Evolutionary conservation across 2,113 vertebrate species (phyloP).

Genomic region (Triplophysa siluroides): DNA sequence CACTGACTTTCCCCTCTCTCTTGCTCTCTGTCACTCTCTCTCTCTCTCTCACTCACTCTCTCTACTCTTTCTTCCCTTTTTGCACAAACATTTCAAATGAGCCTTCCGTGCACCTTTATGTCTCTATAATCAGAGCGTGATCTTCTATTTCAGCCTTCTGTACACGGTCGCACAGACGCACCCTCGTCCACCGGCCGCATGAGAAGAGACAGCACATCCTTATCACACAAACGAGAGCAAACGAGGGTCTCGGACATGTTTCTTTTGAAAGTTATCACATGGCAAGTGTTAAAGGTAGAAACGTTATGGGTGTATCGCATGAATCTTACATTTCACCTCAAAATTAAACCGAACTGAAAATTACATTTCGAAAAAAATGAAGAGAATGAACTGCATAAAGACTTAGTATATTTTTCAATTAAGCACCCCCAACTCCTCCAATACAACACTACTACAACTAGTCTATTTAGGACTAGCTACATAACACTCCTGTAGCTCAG

Average conservation of each 20-base stretch:
- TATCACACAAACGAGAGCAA: not conserved
- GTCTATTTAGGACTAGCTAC: no score
- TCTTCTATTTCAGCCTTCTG: slow-evolving; percentile 2
- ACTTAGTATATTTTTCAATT: no score
- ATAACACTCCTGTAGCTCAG: no score
- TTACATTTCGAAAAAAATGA: no score
- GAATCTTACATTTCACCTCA: not conserved
- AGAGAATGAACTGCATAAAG: no score
- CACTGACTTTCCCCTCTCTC: slow-evolving; percentile 70
- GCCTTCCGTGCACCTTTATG: slow-evolving; percentile 31
- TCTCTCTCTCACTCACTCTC: slow-evolving; percentile 62
- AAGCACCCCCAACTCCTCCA: no score
- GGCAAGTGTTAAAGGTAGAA: not conserved
- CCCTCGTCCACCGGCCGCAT: not conserved
- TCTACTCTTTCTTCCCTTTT: slow-evolving; percentile 57
- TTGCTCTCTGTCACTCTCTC: slow-evolving; percentile 53
- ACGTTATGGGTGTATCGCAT: not conserved
- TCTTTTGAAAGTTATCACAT: not conserved
- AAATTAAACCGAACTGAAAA: not conserved
- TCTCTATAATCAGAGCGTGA: slow-evolving; percentile 27
- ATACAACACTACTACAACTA: no score
- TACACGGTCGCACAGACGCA: not conserved
- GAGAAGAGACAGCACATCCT: not conserved
- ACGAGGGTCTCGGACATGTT: not conserved
- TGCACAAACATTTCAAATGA: slow-evolving; percentile 54